phyloP scores from a whole-genome alignment of 2,888 invertebrate species.

The Allygus modestus region DNA sequence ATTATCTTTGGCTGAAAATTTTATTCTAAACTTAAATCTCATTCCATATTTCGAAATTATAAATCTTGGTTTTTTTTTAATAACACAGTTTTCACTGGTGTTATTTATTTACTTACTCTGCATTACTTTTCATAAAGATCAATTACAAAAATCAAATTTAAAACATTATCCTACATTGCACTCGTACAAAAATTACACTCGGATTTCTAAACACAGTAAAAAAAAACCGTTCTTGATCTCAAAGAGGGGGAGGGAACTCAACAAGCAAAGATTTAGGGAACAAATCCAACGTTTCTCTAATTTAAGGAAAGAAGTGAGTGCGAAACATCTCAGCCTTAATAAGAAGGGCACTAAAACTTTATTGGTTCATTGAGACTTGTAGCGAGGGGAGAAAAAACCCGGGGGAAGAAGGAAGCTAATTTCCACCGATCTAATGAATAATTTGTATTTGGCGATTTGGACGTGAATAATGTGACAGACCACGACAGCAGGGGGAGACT shows the following conservation, averaged over 20 bases:
- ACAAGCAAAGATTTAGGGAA: slow-evolving; percentile 55
- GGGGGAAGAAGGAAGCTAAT: slow-evolving; percentile 63
- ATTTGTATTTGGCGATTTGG: slow-evolving; percentile 63
- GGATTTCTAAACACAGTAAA: too few relatives aligned
- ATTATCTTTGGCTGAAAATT: too few relatives aligned
- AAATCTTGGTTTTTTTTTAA: too few relatives aligned
- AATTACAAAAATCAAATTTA: too few relatives aligned
- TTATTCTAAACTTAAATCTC: too few relatives aligned
- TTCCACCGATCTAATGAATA: slow-evolving; percentile 65
- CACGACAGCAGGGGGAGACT: slow-evolving; percentile 34
- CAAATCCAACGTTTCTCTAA: slow-evolving; percentile 60
- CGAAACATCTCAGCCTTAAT: slow-evolving; percentile 56
- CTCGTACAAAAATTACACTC: too few relatives aligned
- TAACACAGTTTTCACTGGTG: too few relatives aligned
- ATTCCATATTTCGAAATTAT: too few relatives aligned
- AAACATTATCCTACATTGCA: too few relatives aligned
- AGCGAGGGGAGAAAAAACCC: slow-evolving; percentile 61
- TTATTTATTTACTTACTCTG: too few relatives aligned
- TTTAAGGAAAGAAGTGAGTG: slow-evolving; percentile 57
- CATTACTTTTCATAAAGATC: too few relatives aligned
- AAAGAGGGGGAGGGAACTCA: slow-evolving; percentile 23
- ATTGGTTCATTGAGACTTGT: slow-evolving; percentile 63
- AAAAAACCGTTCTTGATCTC: not conserved
- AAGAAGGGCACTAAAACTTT: slow-evolving; percentile 62
- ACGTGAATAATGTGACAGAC: slow-evolving; percentile 58